Percentiles rank a stretch among this genome's conserved stretches.
Evolutionary conservation across 2,888 invertebrate genomes (phyloP).

Genomic region (Chymomyza caudatula): DNA sequence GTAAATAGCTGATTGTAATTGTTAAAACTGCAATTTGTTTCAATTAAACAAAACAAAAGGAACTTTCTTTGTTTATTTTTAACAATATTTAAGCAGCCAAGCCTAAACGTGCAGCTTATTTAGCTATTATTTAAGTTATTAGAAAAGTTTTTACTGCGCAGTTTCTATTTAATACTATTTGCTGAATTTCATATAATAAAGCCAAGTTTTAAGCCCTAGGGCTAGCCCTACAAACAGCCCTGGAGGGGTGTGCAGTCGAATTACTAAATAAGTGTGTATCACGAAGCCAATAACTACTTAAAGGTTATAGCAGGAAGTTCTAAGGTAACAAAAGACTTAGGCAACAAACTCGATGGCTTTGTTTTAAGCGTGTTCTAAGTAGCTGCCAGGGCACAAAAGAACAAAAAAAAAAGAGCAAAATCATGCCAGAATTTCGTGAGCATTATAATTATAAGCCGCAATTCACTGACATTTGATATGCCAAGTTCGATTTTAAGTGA

Average conservation of each 20-base stretch:
- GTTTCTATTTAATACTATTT: constrained; percentile 19
- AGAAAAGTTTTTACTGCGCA: constrained; percentile 54
- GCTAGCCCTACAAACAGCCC: constrained; percentile 31
- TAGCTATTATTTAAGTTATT: constrained; percentile 48
- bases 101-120: constrained; percentile 44
- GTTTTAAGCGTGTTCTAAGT: too few relatives aligned
- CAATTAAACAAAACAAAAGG: neutral
- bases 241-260: constrained; percentile 10
- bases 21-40: neutral
- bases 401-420: neutral
- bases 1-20: neutral
- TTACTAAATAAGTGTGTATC: neutral
- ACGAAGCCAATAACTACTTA: neutral
- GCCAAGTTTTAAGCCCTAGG: constrained; percentile 32
- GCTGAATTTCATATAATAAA: neutral
- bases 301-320: neutral
- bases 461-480: constrained; percentile 51
- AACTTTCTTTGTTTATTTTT: neutral
- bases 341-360: constrained; percentile 34
- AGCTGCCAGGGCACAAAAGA: neutral
- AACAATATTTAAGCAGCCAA: neutral
- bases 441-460: neutral
- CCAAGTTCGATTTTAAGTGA: neutral
- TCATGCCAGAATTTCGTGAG: neutral
- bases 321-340: constrained; percentile 19